Conservation (phyloP, 2,113 vertebrate genomes). For the Melospiza georgiana region DNA sequence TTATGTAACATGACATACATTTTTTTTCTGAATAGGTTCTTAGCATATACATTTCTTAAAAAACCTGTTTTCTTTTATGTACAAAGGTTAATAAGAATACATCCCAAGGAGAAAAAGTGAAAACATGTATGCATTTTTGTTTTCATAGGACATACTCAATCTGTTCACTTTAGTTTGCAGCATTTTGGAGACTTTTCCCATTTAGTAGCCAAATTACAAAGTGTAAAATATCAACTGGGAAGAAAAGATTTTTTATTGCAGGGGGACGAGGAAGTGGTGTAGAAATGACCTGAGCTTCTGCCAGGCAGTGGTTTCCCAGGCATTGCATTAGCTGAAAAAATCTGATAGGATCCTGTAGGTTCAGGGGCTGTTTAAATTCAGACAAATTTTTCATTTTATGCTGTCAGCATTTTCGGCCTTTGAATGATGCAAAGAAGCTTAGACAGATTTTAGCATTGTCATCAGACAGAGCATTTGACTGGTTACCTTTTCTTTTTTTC, state of each 20-base stretch:
- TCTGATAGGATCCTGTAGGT: background rate
- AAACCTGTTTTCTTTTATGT: background rate
- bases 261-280: background rate
- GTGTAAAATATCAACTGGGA: background rate
- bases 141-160: rapidly evolving
- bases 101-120: background rate
- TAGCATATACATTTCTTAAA: background rate
- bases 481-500: background rate
- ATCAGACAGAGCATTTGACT: background rate
- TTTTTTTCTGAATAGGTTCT: background rate
- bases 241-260: background rate
- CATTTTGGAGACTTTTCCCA: background rate
- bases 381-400: background rate
- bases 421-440: background rate
- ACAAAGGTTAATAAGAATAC: background rate
- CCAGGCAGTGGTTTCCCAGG: background rate
- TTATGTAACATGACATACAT: background rate
- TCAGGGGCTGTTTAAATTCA: background rate
- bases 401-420: background rate
- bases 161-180: background rate
- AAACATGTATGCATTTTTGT: background rate
- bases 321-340: background rate
- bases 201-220: background rate
- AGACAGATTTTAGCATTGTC: background rate
- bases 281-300: background rate